These are phyloP conservation scores for Micrasema minimum DNA, from an alignment of 1,140 invertebrate genomes.

Conservation along the genomic window DNA sequence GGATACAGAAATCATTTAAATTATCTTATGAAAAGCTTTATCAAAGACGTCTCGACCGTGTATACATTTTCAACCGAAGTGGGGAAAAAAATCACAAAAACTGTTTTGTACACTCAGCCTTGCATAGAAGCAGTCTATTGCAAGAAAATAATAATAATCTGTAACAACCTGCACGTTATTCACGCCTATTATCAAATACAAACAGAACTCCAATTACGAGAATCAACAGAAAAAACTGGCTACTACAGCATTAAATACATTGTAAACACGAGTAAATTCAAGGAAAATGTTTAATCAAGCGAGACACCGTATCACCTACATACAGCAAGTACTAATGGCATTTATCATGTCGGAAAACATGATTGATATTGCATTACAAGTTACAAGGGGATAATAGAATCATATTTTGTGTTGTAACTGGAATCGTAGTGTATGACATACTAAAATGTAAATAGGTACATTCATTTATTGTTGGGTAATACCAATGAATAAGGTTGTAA, in stretches of 20 bases:
- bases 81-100: no score
- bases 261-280: conserved; percentile 11
- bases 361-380: conserved; percentile 1
- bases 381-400: background rate
- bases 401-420: no score
- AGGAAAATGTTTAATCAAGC: conserved; percentile 21
- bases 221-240: conserved; percentile 1
- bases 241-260: background rate
- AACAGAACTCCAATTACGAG: background rate
- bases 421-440: no score
- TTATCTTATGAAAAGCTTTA: no score
- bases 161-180: background rate
- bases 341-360: background rate
- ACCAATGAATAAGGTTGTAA: background rate
- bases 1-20: no score
- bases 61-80: no score
- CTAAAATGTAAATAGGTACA: background rate
- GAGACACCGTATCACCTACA: background rate
- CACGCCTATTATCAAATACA: background rate
- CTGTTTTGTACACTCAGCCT: no score
- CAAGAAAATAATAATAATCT: no score
- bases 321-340: background rate
- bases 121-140: no score
- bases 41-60: no score
- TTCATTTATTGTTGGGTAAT: background rate